Percentiles rank a stretch among this genome's conserved stretches.
Conservation (phyloP, 2,888 invertebrate genomes). For the Molanna angustata region DNA sequence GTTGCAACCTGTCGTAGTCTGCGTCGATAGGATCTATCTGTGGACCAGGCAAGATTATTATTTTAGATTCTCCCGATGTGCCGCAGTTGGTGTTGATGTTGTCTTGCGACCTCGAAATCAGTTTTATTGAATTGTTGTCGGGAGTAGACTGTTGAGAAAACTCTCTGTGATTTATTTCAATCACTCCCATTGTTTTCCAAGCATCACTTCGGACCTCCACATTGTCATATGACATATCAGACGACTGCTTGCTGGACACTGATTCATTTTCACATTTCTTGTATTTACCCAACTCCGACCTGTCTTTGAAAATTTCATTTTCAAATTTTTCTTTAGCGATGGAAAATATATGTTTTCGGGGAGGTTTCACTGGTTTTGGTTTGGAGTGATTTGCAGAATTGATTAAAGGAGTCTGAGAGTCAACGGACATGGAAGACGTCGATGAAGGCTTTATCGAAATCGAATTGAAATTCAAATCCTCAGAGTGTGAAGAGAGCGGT, state of each 20-base stretch:
- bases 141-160: conserved; percentile 49
- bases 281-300: conserved; percentile 53
- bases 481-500: conserved; percentile 60
- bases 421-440: conserved; percentile 46
- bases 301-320: conserved; percentile 46
- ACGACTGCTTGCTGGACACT: conserved; percentile 39
- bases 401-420: conserved; percentile 44
- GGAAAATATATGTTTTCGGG: conserved; percentile 51
- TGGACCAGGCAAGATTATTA: conserved; percentile 54
- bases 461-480: conserved; percentile 50
- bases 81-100: conserved; percentile 49
- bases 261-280: conserved; percentile 50
- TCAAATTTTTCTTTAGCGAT: conserved; percentile 42
- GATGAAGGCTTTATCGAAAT: conserved; percentile 37
- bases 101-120: conserved; percentile 54
- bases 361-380: conserved; percentile 62
- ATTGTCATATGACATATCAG: conserved; percentile 64
- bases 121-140: conserved; percentile 50
- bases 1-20: conserved; percentile 77
- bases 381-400: conserved; percentile 54
- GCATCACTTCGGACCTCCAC: conserved; percentile 76
- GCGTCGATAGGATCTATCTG: conserved; percentile 54
- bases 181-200: conserved; percentile 77
- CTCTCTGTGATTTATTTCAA: conserved; percentile 71
- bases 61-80: conserved; percentile 51